phyloP scores from a whole-genome alignment of 1,140 invertebrate species.

The Drosophila pectinifera region DNA sequence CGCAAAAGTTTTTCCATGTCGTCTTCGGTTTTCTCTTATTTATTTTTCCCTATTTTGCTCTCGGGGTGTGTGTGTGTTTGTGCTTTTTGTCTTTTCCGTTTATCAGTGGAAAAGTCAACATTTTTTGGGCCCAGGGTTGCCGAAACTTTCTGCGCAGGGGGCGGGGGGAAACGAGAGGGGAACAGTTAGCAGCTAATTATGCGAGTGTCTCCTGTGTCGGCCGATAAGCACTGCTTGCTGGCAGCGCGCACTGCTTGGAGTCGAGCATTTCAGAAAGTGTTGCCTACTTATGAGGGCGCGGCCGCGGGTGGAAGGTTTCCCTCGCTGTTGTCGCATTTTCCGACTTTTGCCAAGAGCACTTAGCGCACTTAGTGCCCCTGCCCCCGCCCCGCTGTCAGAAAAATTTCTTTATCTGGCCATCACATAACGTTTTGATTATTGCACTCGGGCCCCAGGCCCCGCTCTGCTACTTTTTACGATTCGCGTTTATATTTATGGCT shows the following conservation, averaged over 20 bases:
- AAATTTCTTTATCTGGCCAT: conserved; percentile 63
- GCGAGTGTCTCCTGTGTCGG: conserved; percentile 35
- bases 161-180: not conserved
- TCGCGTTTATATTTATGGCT: conserved; percentile 65
- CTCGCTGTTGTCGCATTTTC: conserved; percentile 16
- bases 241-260: conserved; percentile 1
- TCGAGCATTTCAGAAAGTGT: conserved; percentile 17
- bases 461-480: conserved; percentile 27
- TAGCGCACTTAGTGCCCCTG: conserved; percentile 29
- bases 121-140: conserved; percentile 6
- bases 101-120: conserved; percentile 71
- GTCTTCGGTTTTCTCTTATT: not conserved
- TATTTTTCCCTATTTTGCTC: not conserved
- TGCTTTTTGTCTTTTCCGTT: conserved; percentile 38
- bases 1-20: conserved; percentile 63
- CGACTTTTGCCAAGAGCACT: conserved; percentile 34
- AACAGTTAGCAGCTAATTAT: conserved; percentile 67
- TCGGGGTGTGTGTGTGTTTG: not conserved
- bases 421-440: conserved; percentile 73
- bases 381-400: conserved; percentile 4
- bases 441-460: not conserved
- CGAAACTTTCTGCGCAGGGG: conserved; percentile 19
- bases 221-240: conserved; percentile 51
- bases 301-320: conserved; percentile 1
- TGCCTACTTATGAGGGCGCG: conserved; percentile 42